Percentiles rank a stretch among this genome's conserved stretches.
Evolutionary conservation across 2,797 vertebrate genomes (phyloP).

Genomic region (Macropodus opercularis): DNA sequence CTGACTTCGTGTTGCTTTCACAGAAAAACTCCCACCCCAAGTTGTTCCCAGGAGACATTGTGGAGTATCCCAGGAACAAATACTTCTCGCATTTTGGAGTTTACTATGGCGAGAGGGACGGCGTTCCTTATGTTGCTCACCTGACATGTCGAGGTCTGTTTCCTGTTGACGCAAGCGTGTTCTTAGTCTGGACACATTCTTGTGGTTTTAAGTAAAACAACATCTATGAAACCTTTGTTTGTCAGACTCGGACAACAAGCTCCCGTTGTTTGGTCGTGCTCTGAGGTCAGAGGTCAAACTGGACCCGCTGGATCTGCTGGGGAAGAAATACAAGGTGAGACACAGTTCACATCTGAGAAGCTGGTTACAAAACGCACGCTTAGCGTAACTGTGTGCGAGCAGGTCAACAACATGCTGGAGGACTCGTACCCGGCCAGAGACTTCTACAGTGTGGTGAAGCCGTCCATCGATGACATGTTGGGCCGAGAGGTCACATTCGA

Average conservation of each 20-base stretch:
- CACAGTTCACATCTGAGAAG: too few relatives aligned
- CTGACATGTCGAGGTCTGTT: constrained; percentile 77
- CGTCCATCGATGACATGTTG: constrained; percentile 78
- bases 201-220: too few relatives aligned
- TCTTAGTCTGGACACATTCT: too few relatives aligned
- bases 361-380: neutral
- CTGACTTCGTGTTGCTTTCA: neutral
- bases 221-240: neutral
- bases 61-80: constrained; percentile 82
- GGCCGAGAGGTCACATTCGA: constrained; percentile 80
- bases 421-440: constrained; percentile 69
- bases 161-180: too few relatives aligned
- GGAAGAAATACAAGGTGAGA: constrained; percentile 76
- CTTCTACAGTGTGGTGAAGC: constrained; percentile 78
- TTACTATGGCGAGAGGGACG: constrained; percentile 82
- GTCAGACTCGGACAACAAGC: constrained; percentile 78
- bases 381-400: neutral
- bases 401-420: constrained; percentile 82
- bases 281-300: constrained; percentile 80
- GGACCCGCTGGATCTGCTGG: constrained; percentile 80
- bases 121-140: constrained; percentile 82
- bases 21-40: constrained; percentile 69
- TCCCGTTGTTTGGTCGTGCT: constrained; percentile 79
- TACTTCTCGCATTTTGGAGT: constrained; percentile 83
- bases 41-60: constrained; percentile 81